Evolutionary conservation across 1,140 invertebrate species (phyloP).

Genomic region (Drosophila pseudoobscura): DNA sequence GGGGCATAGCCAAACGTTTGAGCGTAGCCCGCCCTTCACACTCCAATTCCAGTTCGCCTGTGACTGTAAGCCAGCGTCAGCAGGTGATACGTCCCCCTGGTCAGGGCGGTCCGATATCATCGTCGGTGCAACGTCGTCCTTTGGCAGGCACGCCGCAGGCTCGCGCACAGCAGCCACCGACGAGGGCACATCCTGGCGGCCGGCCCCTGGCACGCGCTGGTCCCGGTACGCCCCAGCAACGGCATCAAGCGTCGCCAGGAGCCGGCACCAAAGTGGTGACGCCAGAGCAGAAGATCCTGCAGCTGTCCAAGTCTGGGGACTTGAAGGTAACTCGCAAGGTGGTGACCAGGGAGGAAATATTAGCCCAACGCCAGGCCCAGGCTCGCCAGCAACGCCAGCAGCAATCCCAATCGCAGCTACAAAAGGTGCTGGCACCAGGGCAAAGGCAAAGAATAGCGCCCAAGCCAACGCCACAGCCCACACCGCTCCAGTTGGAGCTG

Average conservation of each 20-base stretch:
- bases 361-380: slow-evolving; percentile 57
- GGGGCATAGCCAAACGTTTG: slow-evolving; percentile 35
- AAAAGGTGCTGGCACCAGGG: slow-evolving; percentile 50
- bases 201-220: slow-evolving; percentile 41
- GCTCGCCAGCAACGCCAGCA: slow-evolving; percentile 61
- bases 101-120: slow-evolving; percentile 12
- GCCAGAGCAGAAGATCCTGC: slow-evolving; percentile 79
- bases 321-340: slow-evolving; percentile 82
- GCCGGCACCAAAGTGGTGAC: slow-evolving; percentile 59
- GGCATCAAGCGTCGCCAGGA: slow-evolving; percentile 12
- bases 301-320: slow-evolving; percentile 79
- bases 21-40: slow-evolving; percentile 32
- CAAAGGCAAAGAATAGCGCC: slow-evolving; percentile 54
- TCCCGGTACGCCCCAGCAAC: slow-evolving; percentile 34
- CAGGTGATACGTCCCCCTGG: slow-evolving; percentile 59
- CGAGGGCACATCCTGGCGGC: slow-evolving; percentile 18
- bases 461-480: slow-evolving; percentile 17
- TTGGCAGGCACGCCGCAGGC: slow-evolving; percentile 24
- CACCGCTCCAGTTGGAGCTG: slow-evolving; percentile 49
- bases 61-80: slow-evolving; percentile 57
- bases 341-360: slow-evolving; percentile 70
- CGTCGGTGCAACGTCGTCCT: slow-evolving; percentile 46
- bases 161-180: slow-evolving; percentile 29
- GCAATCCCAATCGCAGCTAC: slow-evolving; percentile 48
- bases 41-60: slow-evolving; percentile 45